Base-by-base conservation (phyloP, 2,113 vertebrate genomes). In the Mustelus asterias region DNA sequence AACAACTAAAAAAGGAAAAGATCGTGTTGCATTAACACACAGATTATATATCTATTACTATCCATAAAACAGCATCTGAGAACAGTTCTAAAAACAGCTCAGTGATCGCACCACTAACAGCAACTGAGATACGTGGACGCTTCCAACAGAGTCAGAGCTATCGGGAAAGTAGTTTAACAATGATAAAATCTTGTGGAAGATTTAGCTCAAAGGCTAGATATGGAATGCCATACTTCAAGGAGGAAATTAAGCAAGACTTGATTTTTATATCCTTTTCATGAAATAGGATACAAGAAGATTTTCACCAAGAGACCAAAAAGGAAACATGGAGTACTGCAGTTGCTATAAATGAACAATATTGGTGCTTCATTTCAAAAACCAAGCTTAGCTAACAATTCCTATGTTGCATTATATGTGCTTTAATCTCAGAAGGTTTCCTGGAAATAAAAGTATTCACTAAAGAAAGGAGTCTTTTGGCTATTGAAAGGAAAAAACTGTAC, bases 1-100 rank as follows among this genome's bases (percentile, higher is more conserved):
- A 92, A 92, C 60, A 93, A 93, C 89, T 93, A 93, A 93, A 93
- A 93, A 93, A 93, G 89, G 89, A 93, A 93, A 93, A 93, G 60
- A 93, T 93, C 67, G 60, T 93, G 89, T 93, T 93, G 89, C 89
- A 93, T 93, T 93, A 67, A 93, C 60, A 89, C 48, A 90, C 29
- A 93, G 89, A 65, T 93, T 18, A 67, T 93, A 93, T 93, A 93
- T 65, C 60, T 93, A 20, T 93, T 65, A 93, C 60, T 63, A 92
- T 63, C 58, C 58, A 65, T 92, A 65, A 60, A 92, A 63, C 58
- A 92, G 58, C 65, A 92, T 63, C 78, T 83, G 60, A 93, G n/a
- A 67, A 93, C 63, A 65, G 33, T 93, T 93, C 58, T 37, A 65
- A 92, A 93, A 65, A 37, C 60, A 92, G 26, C 60, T 67, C 88